Evolutionary conservation across 2,797 vertebrate genomes (phyloP).

Genomic region (Eulemur mongoz): DNA sequence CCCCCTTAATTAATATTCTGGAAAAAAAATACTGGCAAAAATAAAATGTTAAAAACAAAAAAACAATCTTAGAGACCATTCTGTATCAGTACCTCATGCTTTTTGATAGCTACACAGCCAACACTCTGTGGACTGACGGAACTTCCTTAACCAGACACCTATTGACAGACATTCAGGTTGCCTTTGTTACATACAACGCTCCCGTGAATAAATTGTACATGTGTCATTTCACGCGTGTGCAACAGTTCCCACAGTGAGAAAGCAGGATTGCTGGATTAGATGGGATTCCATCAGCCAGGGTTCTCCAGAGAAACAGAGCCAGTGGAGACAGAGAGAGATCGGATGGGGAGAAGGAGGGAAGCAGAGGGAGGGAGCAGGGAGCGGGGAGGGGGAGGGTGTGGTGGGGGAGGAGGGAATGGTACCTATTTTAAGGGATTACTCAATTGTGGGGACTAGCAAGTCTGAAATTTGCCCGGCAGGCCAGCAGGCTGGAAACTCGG

Average conservation of each 20-base stretch:
- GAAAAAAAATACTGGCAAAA: background rate
- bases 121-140: too few species aligned
- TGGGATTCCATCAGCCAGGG: background rate
- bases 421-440: background rate
- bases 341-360: too few species aligned
- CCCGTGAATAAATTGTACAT: accelerated
- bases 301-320: background rate
- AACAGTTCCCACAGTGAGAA: background rate
- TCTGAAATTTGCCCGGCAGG: background rate
- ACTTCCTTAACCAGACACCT: background rate
- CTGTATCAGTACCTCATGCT: background rate
- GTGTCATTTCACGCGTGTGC: background rate
- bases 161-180: too few species aligned
- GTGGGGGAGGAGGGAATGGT: background rate
- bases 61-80: background rate
- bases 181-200: background rate
- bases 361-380: background rate
- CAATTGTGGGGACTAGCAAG: background rate
- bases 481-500: background rate
- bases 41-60: background rate
- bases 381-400: background rate
- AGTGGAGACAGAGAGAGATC: background rate
- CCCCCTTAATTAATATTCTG: background rate
- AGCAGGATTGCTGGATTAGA: background rate
- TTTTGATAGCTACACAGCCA: accelerated